Evolutionary conservation across 2,113 vertebrate genomes (phyloP), one percentile per base, ranked within the genome.

Genomic region (Gulo gulo): DNA sequence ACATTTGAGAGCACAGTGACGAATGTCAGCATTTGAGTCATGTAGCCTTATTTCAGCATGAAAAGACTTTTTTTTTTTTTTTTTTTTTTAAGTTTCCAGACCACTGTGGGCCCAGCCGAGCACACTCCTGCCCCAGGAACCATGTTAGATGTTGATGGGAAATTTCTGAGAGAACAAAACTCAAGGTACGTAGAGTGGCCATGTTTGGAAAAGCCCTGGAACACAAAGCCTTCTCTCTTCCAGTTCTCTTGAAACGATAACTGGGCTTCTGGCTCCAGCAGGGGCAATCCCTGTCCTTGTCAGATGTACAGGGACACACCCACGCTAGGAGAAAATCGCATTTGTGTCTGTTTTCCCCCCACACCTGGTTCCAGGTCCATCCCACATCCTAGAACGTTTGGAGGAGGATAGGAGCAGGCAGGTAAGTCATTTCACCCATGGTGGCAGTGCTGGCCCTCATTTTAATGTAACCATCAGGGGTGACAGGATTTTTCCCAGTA

Each of bases 391-490:
- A 23, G 10, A 9, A 59, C 7, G 0, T 3, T 2, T 13, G 10
- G 47, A 67, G 45, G 95, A 47, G 8, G 36, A 76, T 0, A 76
- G 69, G 63, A 67, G 11, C 7, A 80, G 76, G 18, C 18, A 55
- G 47, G 59, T 61, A 55, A 69, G 31, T 69, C 21, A 63, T 52
- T 61, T 80, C 69, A 50, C 74, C 55, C 80, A 79, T 14, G 11
- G 11, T 23, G 50, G 21, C 36, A n/a, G 47, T 9, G 10, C 20
- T 7, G 21, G 29, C 20, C 16, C 50, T 91, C 18, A 7, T 92
- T 87, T 88, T 94, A 84, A 63, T 71, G 94, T 88, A 97, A 93
- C 55, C 94, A 94, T 82, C 42, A 36, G 47, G 47, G 88, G 29
- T 29, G 36, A 85, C n/a, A 63, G 50, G 31, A 20, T 63, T 79